Percentiles rank a stretch among this genome's conserved stretches.
phyloP scores from a whole-genome alignment of 2,888 invertebrate genomes.

The Nephrotoma flavescens region DNA sequence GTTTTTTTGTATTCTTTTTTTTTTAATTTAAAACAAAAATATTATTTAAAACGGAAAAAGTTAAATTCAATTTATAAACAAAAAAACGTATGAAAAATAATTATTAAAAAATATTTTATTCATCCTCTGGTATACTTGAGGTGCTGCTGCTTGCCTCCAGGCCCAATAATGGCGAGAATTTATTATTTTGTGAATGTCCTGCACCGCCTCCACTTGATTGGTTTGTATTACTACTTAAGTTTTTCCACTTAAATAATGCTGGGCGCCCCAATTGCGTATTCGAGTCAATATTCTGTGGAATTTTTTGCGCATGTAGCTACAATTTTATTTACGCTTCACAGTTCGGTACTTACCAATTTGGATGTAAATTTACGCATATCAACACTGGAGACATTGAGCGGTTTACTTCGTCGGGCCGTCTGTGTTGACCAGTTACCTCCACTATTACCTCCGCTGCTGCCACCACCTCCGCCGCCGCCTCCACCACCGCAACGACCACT shows the following conservation, averaged over 20 bases:
- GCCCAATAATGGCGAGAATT: background rate
- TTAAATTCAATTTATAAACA: background rate
- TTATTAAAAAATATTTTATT: background rate
- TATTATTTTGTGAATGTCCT: background rate
- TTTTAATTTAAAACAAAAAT: background rate
- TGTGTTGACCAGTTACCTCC: slow-evolving; percentile 24
- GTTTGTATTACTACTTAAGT: background rate
- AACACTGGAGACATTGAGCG: background rate
- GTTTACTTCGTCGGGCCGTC: slow-evolving; percentile 24
- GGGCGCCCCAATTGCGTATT: background rate
- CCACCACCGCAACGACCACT: background rate
- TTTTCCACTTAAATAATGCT: background rate
- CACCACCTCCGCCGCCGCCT: background rate
- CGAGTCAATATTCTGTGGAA: background rate
- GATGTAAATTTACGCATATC: background rate
- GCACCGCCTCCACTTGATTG: background rate
- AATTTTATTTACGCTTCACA: no score
- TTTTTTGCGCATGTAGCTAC: background rate
- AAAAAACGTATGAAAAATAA: background rate
- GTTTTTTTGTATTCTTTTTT: background rate
- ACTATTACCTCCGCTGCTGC: slow-evolving; percentile 6
- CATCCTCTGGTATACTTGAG: background rate
- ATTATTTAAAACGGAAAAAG: background rate
- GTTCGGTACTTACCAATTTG: background rate
- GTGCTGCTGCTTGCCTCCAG: background rate